Conservation (phyloP, 1,140 invertebrate species). For the Drosophila trapezifrons region DNA sequence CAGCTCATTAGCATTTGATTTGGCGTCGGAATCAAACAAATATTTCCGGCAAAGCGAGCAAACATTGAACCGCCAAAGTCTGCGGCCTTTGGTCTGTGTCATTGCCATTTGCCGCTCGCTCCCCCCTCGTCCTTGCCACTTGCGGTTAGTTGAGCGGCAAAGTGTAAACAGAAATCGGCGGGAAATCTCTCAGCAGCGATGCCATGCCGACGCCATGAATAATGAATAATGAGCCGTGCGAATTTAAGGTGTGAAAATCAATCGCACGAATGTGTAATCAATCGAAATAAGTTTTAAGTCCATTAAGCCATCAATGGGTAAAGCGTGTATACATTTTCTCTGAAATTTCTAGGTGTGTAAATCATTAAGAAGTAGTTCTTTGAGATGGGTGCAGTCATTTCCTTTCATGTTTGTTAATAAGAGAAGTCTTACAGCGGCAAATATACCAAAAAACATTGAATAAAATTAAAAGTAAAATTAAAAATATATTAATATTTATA, state of each 20-base stretch:
- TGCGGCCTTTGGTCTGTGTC: conserved; percentile 39
- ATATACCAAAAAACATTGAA: neutral
- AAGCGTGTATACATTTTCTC: neutral
- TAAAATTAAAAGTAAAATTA: too few relatives aligned
- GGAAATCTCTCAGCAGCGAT: conserved; percentile 12
- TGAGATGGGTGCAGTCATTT: neutral
- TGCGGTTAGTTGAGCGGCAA: conserved; percentile 44
- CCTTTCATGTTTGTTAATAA: neutral
- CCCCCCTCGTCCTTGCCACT: conserved; percentile 31
- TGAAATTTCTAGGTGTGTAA: neutral
- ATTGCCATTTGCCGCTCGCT: conserved; percentile 37
- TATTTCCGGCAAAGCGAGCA: conserved; percentile 62
- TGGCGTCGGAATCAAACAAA: conserved; percentile 61
- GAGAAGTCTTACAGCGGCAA: neutral
- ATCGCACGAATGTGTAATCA: conserved; percentile 18
- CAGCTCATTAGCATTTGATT: conserved; percentile 75
- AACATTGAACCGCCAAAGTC: conserved; percentile 55
- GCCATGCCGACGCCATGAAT: conserved; percentile 10
- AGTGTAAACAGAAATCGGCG: conserved; percentile 49
- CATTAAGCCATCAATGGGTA: conserved; percentile 10
- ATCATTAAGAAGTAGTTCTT: neutral
- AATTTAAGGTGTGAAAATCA: conserved; percentile 19
- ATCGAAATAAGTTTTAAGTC: conserved; percentile 21
- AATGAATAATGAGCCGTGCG: conserved; percentile 22
- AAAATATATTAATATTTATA: neutral